These are phyloP conservation scores for Spodoptera picta DNA, from an alignment of 2,888 invertebrate genomes.

Conservation along the genomic window DNA sequence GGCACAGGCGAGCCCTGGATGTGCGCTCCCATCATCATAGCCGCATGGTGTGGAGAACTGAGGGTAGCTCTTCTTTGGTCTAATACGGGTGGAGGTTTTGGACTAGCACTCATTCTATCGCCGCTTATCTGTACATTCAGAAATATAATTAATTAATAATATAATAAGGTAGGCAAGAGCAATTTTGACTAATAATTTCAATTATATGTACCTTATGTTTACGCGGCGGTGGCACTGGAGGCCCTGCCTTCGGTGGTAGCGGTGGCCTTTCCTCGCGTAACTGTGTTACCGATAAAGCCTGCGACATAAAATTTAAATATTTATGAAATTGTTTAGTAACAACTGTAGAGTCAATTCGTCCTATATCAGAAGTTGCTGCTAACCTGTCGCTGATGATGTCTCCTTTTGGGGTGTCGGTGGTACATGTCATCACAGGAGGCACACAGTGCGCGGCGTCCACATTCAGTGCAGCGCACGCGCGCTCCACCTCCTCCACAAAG, in stretches of 20 bases:
- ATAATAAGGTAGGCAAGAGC: too few relatives aligned
- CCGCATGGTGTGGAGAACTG: constrained; percentile 56
- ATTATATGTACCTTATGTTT: constrained; percentile 79
- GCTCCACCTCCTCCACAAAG: constrained; percentile 95
- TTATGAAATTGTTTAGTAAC: background rate
- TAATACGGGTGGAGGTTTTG: constrained; percentile 69
- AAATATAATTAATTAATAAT: too few relatives aligned
- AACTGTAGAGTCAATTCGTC: background rate
- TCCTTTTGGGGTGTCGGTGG: constrained; percentile 96
- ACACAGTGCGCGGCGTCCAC: constrained; percentile 95
- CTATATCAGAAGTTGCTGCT: constrained; percentile 29
- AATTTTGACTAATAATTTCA: background rate
- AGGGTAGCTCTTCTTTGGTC: constrained; percentile 75
- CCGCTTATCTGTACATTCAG: constrained; percentile 65
- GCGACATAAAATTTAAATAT: constrained; percentile 24
- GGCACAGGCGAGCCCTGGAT: constrained; percentile 18
- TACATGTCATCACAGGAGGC: constrained; percentile 98
- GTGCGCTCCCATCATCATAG: constrained; percentile 48
- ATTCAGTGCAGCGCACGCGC: constrained; percentile 94
- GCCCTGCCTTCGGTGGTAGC: constrained; percentile 81
- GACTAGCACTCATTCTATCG: constrained; percentile 79
- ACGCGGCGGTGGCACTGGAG: constrained; percentile 86
- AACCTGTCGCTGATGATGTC: constrained; percentile 94
- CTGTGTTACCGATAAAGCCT: constrained; percentile 78
- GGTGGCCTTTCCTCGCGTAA: constrained; percentile 83